Percentiles rank a stretch among this genome's conserved stretches.
phyloP scores from a whole-genome alignment of 1,140 invertebrate species.

The Drosophila kanapiae region DNA sequence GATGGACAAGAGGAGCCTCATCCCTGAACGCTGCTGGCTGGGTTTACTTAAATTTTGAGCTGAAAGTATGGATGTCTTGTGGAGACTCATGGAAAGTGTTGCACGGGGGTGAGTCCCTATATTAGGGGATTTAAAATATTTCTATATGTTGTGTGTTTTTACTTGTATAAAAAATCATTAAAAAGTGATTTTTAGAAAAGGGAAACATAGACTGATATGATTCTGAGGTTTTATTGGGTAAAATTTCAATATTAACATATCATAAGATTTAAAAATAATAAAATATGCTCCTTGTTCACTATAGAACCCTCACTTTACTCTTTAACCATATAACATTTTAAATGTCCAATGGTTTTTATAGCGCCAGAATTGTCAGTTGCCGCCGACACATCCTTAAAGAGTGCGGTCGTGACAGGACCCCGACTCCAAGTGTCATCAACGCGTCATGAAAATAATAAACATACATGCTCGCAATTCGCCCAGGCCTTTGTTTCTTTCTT shows the following conservation, averaged over 20 bases:
- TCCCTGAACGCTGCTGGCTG: not conserved
- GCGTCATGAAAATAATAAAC: constrained; percentile 76
- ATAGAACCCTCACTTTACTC: not conserved
- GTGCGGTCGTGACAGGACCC: constrained; percentile 10
- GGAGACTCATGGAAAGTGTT: not conserved
- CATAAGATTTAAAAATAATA: not conserved
- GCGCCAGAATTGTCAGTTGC: not conserved
- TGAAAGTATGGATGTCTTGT: not conserved
- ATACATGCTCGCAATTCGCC: constrained; percentile 22
- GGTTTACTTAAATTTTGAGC: not conserved
- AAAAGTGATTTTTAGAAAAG: not conserved
- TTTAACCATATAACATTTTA: not conserved
- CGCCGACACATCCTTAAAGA: constrained; percentile 17
- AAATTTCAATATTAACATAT: no score
- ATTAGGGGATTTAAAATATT: no score
- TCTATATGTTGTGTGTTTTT: no score
- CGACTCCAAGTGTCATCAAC: constrained; percentile 68
- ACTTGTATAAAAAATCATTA: not conserved
- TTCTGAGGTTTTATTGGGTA: not conserved
- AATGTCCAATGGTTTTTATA: constrained; percentile 3
- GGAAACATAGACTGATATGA: not conserved
- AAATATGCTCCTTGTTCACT: not conserved
- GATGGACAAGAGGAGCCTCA: constrained; percentile 1
- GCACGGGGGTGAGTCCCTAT: not conserved
- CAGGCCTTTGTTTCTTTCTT: constrained; percentile 22